Percentiles rank a stretch among this genome's conserved stretches.
These are phyloP conservation scores for Galaxea fascicularis DNA, from an alignment of 92 coral and sea anemone species.

Conservation along the genomic window DNA sequence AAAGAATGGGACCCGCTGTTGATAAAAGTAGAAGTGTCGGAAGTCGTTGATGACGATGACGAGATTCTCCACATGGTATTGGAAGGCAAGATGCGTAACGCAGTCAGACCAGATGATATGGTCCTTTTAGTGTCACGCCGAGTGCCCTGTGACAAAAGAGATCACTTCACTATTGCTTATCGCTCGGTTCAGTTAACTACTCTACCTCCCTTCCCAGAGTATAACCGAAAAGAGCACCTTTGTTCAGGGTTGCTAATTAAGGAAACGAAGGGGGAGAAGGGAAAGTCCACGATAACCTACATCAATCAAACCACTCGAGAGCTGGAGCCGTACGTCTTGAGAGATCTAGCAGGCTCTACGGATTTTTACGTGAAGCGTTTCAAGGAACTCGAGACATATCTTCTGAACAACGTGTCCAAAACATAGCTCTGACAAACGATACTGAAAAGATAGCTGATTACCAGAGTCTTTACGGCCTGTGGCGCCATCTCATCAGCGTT, in stretches of 20 bases:
- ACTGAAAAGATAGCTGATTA: neutral
- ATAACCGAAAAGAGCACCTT: slow-evolving; percentile 75
- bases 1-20: slow-evolving; percentile 80
- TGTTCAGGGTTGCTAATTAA: slow-evolving; percentile 79
- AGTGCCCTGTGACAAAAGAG: slow-evolving; percentile 63
- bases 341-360: slow-evolving; percentile 66
- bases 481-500: too few relatives aligned
- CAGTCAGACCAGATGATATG: slow-evolving; percentile 75
- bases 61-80: slow-evolving; percentile 74
- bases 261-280: slow-evolving; percentile 53
- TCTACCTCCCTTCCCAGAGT: slow-evolving; percentile 57
- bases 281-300: slow-evolving; percentile 58
- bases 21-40: slow-evolving; percentile 53
- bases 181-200: slow-evolving; percentile 68
- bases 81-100: slow-evolving; percentile 47
- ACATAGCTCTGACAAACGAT: neutral
- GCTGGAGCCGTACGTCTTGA: slow-evolving; percentile 61
- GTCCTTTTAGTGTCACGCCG: slow-evolving; percentile 80
- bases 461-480: too few relatives aligned
- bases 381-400: slow-evolving; percentile 49
- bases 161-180: slow-evolving; percentile 77
- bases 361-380: slow-evolving; percentile 62
- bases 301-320: slow-evolving; percentile 80
- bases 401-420: slow-evolving; percentile 15
- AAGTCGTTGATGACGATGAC: slow-evolving; percentile 72